A percentile compares a stretch with the other conserved stretches of the same genome.
phyloP scores from a whole-genome alignment of 1,140 invertebrate species.

The Drosophila lacteicornis region DNA sequence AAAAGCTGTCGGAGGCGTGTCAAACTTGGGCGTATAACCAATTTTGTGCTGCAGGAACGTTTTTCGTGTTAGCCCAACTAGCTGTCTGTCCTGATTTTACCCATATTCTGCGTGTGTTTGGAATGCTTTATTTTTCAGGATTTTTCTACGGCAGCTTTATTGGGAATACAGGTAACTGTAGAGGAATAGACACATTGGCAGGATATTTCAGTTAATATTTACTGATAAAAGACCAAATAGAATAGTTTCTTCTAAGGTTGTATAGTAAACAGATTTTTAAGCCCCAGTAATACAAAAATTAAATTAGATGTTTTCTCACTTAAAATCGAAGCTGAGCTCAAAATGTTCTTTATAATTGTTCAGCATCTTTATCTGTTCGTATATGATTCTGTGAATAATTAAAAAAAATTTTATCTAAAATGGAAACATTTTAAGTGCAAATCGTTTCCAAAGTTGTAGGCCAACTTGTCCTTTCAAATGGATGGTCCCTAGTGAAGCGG shows the following conservation, averaged over 20 bases:
- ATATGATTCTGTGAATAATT: no score
- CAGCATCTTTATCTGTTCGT: no score
- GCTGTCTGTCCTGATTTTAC: slow-evolving; percentile 30
- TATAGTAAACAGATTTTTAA: no score
- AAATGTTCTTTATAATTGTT: no score
- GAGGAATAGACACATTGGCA: no score
- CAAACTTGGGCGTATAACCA: slow-evolving; percentile 32
- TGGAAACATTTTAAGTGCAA: neutral
- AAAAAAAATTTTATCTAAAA: no score
- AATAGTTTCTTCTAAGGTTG: no score
- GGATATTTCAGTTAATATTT: neutral
- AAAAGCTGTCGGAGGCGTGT: slow-evolving; percentile 32
- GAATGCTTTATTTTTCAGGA: neutral
- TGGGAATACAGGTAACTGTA: neutral
- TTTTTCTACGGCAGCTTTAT: neutral
- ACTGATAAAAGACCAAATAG: neutral
- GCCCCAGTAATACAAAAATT: no score
- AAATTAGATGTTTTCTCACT: no score
- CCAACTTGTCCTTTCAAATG: neutral
- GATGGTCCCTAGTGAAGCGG: neutral
- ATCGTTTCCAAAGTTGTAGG: neutral
- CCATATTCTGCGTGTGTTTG: slow-evolving; percentile 12
- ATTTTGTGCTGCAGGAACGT: slow-evolving; percentile 30
- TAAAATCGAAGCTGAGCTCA: no score
- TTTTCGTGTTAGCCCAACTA: slow-evolving; percentile 11